Evolutionary conservation across 1,140 invertebrate species (phyloP), one percentile per base, ranked within the genome.

Genomic region (Helicorthomorpha holstii): DNA sequence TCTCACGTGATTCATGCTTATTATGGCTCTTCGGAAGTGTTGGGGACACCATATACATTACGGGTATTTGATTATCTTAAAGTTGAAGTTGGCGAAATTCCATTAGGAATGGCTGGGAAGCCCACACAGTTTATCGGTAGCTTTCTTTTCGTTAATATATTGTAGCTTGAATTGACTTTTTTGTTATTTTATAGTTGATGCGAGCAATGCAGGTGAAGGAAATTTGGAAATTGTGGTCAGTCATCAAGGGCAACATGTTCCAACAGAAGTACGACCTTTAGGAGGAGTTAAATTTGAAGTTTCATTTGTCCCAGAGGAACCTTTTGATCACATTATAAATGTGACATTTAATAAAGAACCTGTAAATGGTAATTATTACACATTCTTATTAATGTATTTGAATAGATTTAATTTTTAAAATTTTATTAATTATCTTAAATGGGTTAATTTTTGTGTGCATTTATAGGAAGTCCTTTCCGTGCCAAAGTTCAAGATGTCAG

Each of bases 171-270:
- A 19, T 34, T 34, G 29, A 34, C 7, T 34, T n/a, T n/a, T 16
- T 16, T 51, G 22, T 51, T 45, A 4, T 26, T 51, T 51, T 51
- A 16, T 64, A 80, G 93, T 98, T 34, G 92, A 98, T 72, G 93
- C 92, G 4, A 86, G 84, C 56, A 82, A 90, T 67, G 91, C 93
- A 50, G 95, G 95, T 16, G 94, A 98, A 73, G 95, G 95, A 44
- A 97, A 95, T 69, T 71, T 98, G 46, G 94, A 98, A 72, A 96
- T 98, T 38, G 91, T 90, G 22, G 94, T 98, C 56, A 87, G 85
- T 55, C 88, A 87, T 34, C 78, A 88, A 63, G 91, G 90, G 3
- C 77, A 88, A 44, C 94, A 93, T 64, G 90, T 96, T 57, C 90
- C 92, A 19, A 97, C 93, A 24, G 90, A 95, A 77, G 92, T 97